Evolutionary conservation across 2,113 vertebrate genomes (phyloP).

Genomic region (Vanacampus margaritifer): DNA sequence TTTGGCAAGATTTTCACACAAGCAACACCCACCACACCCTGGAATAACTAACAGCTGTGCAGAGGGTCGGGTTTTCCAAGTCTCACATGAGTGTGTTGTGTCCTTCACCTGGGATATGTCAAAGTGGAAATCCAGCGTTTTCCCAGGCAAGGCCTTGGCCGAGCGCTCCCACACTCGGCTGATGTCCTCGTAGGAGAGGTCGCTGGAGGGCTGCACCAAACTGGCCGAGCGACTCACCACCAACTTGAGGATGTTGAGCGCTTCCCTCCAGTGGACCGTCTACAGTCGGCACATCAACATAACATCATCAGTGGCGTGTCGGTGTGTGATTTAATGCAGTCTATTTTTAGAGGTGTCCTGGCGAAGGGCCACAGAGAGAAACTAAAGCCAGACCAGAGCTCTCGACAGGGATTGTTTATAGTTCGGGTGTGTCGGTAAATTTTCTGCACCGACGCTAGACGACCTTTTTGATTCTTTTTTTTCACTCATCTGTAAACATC

Average conservation of each 20-base stretch:
- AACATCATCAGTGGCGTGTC: neutral
- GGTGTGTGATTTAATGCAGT: conserved; percentile 49
- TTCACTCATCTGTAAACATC: neutral
- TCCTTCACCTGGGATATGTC: conserved; percentile 87
- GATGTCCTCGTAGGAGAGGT: conserved; percentile 82
- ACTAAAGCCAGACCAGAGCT: conserved; percentile 31
- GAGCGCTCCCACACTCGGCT: conserved; percentile 85
- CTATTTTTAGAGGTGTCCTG: conserved; percentile 40
- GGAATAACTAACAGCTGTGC: conserved; percentile 34
- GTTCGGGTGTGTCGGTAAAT: conserved; percentile 70
- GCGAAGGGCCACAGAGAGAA: conserved; percentile 20
- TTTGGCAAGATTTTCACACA: conserved; percentile 35
- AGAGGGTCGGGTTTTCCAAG: neutral
- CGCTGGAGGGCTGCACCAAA: conserved; percentile 80
- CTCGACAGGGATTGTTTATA: conserved; percentile 67
- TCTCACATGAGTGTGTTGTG: conserved; percentile 3
- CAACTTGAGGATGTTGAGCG: conserved; percentile 86
- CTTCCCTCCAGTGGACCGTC: conserved; percentile 90
- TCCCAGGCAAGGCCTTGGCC: conserved; percentile 90
- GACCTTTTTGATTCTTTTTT: conserved; percentile 16
- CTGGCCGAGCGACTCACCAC: conserved; percentile 91
- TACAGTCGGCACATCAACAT: conserved; percentile 59
- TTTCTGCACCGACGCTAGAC: conserved; percentile 52
- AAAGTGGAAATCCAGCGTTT: conserved; percentile 91
- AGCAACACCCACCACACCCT: conserved; percentile 55